These are phyloP conservation scores for Nannobrachium achirus DNA, from an alignment of 2,113 vertebrate genomes.

Conservation along the genomic window DNA sequence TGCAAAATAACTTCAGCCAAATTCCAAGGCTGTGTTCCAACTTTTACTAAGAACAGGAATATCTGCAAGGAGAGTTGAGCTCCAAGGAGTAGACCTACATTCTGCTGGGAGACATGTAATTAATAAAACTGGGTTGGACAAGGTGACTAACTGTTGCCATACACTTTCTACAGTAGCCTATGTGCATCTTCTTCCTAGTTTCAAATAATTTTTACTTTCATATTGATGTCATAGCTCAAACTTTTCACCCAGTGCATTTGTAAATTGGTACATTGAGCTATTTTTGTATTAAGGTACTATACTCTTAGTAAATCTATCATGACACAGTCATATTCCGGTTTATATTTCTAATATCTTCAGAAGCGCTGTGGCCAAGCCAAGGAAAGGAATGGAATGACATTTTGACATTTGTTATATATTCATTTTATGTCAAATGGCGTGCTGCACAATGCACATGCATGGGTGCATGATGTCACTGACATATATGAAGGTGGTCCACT, in stretches of 20 bases:
- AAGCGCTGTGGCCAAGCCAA: slow-evolving; percentile 14
- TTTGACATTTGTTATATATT: no score
- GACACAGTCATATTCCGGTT: no score
- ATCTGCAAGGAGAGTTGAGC: slow-evolving; percentile 29
- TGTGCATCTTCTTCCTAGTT: background rate
- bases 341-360: no score
- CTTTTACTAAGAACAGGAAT: background rate
- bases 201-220: no score
- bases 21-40: background rate
- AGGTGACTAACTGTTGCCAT: slow-evolving; percentile 38
- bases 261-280: background rate
- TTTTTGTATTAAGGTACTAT: background rate
- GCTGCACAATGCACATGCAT: no score
- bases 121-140: slow-evolving; percentile 36
- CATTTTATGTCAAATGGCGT: no score
- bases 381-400: no score
- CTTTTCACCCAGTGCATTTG: background rate
- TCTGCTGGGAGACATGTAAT: slow-evolving; percentile 56
- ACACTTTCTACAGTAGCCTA: background rate
- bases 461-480: background rate
- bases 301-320: no score
- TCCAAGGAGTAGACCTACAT: slow-evolving; percentile 43
- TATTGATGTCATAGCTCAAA: no score
- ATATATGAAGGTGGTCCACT: background rate
- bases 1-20: no score